Conservation (phyloP, 2,113 vertebrate genomes). For the Colaptes auratus region DNA sequence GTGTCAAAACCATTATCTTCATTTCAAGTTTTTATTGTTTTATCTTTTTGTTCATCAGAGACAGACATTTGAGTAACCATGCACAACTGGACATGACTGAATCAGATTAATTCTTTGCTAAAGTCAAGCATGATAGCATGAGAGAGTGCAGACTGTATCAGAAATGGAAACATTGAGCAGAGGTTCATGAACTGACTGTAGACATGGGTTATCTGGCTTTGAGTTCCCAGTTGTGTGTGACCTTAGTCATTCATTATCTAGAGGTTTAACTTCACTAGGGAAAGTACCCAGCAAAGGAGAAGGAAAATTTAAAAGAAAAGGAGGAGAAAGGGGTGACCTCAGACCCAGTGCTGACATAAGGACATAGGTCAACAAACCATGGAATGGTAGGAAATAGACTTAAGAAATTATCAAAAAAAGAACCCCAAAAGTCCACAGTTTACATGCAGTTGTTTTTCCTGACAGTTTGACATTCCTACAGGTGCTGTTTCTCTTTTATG, state of each 20-base stretch:
- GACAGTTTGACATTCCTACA: not conserved
- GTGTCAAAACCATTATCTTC: not conserved
- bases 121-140: accelerated
- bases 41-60: not conserved
- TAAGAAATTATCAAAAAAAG: not conserved
- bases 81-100: not conserved
- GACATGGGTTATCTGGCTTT: not conserved
- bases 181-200: not conserved
- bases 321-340: not conserved
- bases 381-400: not conserved
- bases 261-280: not conserved
- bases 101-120: not conserved
- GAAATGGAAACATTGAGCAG: not conserved
- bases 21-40: not conserved
- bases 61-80: not conserved
- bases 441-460: not conserved
- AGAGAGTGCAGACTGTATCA: not conserved
- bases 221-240: not conserved
- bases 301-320: not conserved
- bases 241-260: not conserved
- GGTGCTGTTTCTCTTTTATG: not conserved
- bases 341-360: not conserved
- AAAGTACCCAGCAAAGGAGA: not conserved
- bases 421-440: not conserved
- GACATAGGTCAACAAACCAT: not conserved